Base-by-base conservation (phyloP, 2,888 invertebrate genomes). In the Tinea pellionella region DNA sequence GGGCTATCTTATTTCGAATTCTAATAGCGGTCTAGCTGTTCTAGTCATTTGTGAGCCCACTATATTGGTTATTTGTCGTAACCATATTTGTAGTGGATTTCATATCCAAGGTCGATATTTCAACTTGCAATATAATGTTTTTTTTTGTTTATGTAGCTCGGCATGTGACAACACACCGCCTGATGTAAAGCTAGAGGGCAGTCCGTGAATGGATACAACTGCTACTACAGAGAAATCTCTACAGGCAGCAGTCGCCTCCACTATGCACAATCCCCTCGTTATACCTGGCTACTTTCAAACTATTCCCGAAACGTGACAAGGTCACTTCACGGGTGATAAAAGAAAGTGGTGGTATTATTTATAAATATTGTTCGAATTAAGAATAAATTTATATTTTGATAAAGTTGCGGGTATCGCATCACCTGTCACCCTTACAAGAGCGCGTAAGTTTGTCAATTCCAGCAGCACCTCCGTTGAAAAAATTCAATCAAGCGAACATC, bases 1-100 rank as follows among this genome's bases (percentile, higher is more conserved):
- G 13, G 30, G 32, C 32, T 57, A 15, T 56, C 24, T 57, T 57
- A 57, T 57, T 57, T 32, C 32, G 57, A 13, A 57, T 57, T 57
- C 57, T 2, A 32, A 57, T 32, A 32, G 32, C 57, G 57, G 57
- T 30, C 30, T 32, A 9, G 32, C 19, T 57, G 32, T 32, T 57
- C 32, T 9, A 57, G 30, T 57, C 30, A 57, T 57, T 57, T 57
- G 37, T 57, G 57, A 24, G 15, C 13, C 32, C 16, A 16, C 32
- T n/a, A 32, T 32, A 57, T 57, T 57, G 57, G 32, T 57, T 57
- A 57, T 57, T 57, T 57, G 57, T 57, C 57, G 57, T 57, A 32
- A 57, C 13, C 57, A 57, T 32, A 57, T 57, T 57, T 57, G 57
- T 57, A 16, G 16, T 29, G 55, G 55, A 55, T 24, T 13, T 47